These are phyloP conservation scores for Flexamia atlantica DNA, from an alignment of 2,888 invertebrate species.

Conservation along the genomic window DNA sequence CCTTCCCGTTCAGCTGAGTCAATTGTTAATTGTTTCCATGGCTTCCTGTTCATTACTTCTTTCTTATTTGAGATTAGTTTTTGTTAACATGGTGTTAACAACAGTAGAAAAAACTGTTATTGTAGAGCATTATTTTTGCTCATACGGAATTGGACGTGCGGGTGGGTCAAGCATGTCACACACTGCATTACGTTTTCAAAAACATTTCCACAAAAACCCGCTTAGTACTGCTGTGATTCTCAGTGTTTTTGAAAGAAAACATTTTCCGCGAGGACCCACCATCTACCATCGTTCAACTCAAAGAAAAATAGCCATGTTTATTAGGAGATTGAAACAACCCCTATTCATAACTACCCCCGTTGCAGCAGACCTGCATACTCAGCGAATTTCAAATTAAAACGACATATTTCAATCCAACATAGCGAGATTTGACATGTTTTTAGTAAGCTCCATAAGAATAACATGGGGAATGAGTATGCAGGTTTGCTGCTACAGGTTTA, in stretches of 20 bases:
- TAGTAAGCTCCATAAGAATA: no score
- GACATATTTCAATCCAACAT: no score
- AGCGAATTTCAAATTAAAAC: no score
- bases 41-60: conserved; percentile 34
- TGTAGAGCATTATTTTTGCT: conserved; percentile 47
- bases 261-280: conserved; percentile 37
- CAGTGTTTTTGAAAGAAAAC: conserved; percentile 25
- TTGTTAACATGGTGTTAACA: conserved; percentile 38
- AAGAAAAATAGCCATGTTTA: conserved; percentile 13
- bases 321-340: neutral
- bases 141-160: conserved; percentile 43
- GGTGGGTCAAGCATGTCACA: conserved; percentile 32
- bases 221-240: conserved; percentile 44
- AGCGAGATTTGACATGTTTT: no score
- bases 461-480: no score
- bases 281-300: conserved; percentile 22
- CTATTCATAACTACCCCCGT: no score
- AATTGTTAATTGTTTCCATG: conserved; percentile 25
- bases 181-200: conserved; percentile 41
- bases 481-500: no score
- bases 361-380: no score
- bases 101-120: conserved; percentile 21
- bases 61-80: conserved; percentile 37
- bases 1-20: conserved; percentile 31
- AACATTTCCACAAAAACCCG: conserved; percentile 41